These are phyloP conservation scores for Polypedilum pembai DNA, from an alignment of 1,140 invertebrate genomes.

Conservation along the genomic window DNA sequence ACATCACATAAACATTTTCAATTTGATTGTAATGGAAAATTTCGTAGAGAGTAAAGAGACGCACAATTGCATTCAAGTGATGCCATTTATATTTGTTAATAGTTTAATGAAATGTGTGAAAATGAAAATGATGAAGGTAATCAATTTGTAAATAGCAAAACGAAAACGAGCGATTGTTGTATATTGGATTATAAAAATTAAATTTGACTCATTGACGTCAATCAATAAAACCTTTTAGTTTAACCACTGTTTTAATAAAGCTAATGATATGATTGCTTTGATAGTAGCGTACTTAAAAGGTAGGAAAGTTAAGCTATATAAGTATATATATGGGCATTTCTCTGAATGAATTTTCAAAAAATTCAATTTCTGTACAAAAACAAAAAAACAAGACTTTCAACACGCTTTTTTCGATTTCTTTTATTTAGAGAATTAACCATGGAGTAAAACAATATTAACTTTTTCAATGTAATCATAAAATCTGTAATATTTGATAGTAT, in stretches of 20 bases:
- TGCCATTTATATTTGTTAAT: background rate
- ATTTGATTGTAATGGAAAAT: background rate
- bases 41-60: background rate
- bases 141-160: constrained; percentile 3
- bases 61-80: background rate
- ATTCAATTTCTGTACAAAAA: too few relatives aligned
- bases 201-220: constrained; percentile 4
- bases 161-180: background rate
- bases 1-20: background rate
- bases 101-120: background rate
- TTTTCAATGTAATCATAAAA: too few relatives aligned
- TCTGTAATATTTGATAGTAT: too few relatives aligned
- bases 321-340: too few relatives aligned
- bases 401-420: too few relatives aligned
- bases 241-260: background rate
- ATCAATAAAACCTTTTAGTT: constrained; percentile 7
- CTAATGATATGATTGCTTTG: background rate
- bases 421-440: too few relatives aligned
- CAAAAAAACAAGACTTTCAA: too few relatives aligned
- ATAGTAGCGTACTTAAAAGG: too few relatives aligned
- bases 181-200: constrained; percentile 3
- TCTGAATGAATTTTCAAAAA: too few relatives aligned
- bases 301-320: too few relatives aligned
- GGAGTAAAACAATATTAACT: too few relatives aligned
- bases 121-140: constrained; percentile 2